A percentile compares a stretch with the other conserved stretches of the same genome.
These are phyloP conservation scores for Mixornis gularis DNA, from an alignment of 2,113 vertebrate genomes.

Conservation along the genomic window DNA sequence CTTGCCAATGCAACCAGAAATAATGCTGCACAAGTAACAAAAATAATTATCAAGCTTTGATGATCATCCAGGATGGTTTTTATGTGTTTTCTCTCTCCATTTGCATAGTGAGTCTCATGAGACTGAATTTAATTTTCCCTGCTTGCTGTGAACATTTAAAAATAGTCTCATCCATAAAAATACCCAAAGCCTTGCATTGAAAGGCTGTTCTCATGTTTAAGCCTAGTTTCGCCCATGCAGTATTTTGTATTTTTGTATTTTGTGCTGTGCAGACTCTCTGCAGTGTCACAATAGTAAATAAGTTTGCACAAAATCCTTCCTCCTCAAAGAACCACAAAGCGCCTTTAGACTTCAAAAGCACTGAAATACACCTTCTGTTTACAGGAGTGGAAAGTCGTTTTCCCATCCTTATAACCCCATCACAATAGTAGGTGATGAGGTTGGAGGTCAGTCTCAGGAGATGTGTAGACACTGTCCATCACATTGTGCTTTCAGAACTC, in stretches of 20 bases:
- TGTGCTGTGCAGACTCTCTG: not conserved
- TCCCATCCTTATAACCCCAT: not conserved
- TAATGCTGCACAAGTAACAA: conserved; percentile 13
- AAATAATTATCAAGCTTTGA: conserved; percentile 40
- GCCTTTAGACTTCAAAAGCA: not conserved
- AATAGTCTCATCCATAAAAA: not conserved
- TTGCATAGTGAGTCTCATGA: not conserved
- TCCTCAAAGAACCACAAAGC: not conserved
- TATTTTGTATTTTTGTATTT: not conserved
- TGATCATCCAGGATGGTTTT: not conserved
- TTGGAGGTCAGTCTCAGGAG: accelerated
- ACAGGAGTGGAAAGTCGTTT: not conserved
- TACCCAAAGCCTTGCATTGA: not conserved
- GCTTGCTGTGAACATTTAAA: not conserved
- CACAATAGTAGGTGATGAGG: not conserved
- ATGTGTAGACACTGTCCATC: not conserved
- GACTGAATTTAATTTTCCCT: not conserved
- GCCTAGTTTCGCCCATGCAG: not conserved
- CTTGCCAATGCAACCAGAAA: conserved; percentile 26
- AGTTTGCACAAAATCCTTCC: not conserved
- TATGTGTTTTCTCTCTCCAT: not conserved
- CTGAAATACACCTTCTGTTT: not conserved
- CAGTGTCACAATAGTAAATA: not conserved
- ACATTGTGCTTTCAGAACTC: not conserved
- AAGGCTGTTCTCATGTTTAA: not conserved